Evolutionary conservation across 2,797 vertebrate species (phyloP).

Genomic region (Selene dorsalis): DNA sequence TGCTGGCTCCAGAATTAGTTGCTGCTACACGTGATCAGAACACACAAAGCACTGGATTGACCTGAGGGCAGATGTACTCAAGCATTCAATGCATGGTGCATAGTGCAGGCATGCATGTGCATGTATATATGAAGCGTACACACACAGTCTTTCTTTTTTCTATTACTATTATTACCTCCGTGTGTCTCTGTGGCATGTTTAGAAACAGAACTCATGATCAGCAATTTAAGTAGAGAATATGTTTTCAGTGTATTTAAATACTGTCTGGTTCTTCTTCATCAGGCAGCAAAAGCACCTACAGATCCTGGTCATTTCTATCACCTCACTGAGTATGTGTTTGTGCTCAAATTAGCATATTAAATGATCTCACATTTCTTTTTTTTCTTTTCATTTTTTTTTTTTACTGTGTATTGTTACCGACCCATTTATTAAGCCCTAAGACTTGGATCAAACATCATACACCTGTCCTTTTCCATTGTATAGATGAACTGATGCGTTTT

Average conservation of each 20-base stretch:
- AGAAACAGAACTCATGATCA: neutral
- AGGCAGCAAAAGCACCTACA: neutral
- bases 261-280: neutral
- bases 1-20: constrained; percentile 26
- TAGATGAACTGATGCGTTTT: neutral
- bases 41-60: constrained; percentile 50
- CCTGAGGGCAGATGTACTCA: constrained; percentile 52
- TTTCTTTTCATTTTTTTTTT: neutral
- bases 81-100: constrained; percentile 39
- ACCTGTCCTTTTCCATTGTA: no score
- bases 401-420: neutral
- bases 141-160: neutral
- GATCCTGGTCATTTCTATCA: neutral
- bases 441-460: neutral
- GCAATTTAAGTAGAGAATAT: neutral
- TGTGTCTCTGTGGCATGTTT: neutral
- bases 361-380: no score
- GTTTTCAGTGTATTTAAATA: neutral
- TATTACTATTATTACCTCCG: neutral
- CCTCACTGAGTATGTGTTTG: neutral
- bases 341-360: neutral
- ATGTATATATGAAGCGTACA: neutral
- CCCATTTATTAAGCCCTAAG: neutral
- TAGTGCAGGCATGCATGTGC: constrained; percentile 47
- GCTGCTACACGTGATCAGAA: constrained; percentile 48